Conservation (phyloP, 2,888 invertebrate genomes). For the Tiliacea citrago region DNA sequence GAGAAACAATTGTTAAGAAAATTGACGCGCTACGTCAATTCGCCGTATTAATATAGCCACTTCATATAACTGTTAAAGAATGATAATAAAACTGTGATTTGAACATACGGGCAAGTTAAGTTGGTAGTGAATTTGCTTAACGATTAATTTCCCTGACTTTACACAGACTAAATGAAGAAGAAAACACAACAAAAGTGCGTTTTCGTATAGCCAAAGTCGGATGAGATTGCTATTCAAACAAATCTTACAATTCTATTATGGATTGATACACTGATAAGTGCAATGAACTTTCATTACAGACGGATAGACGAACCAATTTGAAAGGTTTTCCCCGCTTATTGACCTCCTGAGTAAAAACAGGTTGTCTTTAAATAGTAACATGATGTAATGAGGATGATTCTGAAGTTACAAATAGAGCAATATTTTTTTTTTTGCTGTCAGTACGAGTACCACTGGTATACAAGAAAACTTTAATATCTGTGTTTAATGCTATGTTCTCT, state of each 20-base stretch:
- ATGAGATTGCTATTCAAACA: not conserved
- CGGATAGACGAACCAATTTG: not conserved
- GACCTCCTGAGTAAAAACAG: not conserved
- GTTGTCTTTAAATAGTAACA: not conserved
- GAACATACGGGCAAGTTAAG: too few species aligned
- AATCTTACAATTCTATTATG: not conserved
- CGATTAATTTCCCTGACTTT: too few species aligned
- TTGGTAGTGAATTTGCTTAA: too few species aligned
- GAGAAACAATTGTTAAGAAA: too few species aligned
- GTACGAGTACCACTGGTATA: not conserved
- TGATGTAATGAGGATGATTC: not conserved
- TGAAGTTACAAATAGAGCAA: not conserved
- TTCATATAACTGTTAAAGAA: too few species aligned
- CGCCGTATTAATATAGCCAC: too few species aligned
- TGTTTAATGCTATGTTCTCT: not conserved
- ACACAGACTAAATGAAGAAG: too few species aligned
- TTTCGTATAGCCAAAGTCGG: too few species aligned
- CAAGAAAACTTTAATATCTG: not conserved
- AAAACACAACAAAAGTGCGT: too few species aligned
- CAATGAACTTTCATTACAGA: slow-evolving; percentile 14
- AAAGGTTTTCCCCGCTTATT: slow-evolving; percentile 17
- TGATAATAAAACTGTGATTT: too few species aligned
- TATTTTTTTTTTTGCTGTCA: not conserved
- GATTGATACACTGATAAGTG: not conserved
- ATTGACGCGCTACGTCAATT: too few species aligned